phyloP scores from a whole-genome alignment of 1,140 invertebrate species.

The Philotrypesis tridentata region DNA sequence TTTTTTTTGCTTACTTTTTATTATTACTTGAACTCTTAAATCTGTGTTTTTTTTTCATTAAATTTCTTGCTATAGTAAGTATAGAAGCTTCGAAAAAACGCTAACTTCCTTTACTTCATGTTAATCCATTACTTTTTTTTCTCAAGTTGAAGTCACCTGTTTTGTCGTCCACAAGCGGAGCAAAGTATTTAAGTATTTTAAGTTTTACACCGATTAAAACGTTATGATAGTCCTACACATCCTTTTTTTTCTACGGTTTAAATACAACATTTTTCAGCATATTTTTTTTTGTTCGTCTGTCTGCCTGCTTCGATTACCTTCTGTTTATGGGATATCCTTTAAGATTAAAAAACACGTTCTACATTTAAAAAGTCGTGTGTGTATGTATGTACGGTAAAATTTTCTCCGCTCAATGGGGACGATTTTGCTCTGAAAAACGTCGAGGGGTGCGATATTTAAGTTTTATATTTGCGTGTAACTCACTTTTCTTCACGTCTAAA shows the following conservation, averaged over 20 bases:
- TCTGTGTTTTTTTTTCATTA: slow-evolving; percentile 7
- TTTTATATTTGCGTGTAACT: neutral
- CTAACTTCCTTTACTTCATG: neutral
- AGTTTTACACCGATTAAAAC: slow-evolving; percentile 38
- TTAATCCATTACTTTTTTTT: neutral
- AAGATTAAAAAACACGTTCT: slow-evolving; percentile 34
- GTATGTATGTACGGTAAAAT: neutral
- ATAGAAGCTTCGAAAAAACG: slow-evolving; percentile 17
- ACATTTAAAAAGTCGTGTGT: slow-evolving; percentile 35
- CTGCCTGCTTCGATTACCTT: neutral
- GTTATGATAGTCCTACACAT: slow-evolving; percentile 23
- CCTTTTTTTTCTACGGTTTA: neutral
- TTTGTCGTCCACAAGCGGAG: slow-evolving; percentile 37
- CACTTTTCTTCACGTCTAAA: neutral
- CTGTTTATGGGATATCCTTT: neutral
- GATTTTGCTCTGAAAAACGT: slow-evolving; percentile 18
- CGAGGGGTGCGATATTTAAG: slow-evolving; percentile 22
- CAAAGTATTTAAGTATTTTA: slow-evolving; percentile 26
- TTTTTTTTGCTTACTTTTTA: neutral
- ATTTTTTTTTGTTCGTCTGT: slow-evolving; percentile 10
- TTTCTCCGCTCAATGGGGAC: slow-evolving; percentile 18
- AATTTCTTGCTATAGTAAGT: neutral
- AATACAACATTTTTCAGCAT: slow-evolving; percentile 14
- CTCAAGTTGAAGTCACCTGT: slow-evolving; percentile 9
- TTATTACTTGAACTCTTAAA: neutral